Base-by-base conservation (phyloP, 2,797 vertebrate genomes). In the Merluccius polli region DNA sequence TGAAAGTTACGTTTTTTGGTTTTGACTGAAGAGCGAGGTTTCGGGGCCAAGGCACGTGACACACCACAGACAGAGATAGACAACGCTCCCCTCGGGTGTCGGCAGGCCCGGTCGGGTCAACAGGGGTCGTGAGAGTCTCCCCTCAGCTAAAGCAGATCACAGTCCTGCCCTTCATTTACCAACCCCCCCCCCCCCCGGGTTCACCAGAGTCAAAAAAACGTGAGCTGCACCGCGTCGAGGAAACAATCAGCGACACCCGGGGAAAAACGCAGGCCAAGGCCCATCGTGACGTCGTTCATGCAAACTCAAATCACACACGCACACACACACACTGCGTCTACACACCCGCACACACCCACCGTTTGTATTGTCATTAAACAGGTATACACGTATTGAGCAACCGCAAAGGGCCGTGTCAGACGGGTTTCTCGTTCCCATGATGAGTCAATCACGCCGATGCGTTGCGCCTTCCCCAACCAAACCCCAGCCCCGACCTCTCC, bases 371-470 rank as follows among this genome's bases (percentile, higher is more conserved):
- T 72, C 78, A 75, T 10, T 32, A 29, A 24, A 27, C 36, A 68
- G 31, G 4, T 44, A 27, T 7, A 70, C 63, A 70, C 63, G 73
- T 52, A 73, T 94, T 93, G 89, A 85, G 92, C 91, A 94, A 94
- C 87, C 21, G 0, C 10, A n/a, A n/a, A 76, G 44, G 78, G 79
- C 82, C 81, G 75, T 13, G 90, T 89, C 24, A 24, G 85, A 92
- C 93, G 87, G 90, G 92, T 93, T 93, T 90, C 87, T 75, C 73
- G 90, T 94, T 95, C 93, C 90, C 93, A 93, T 83, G 90, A 86
- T 83, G 90, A 86, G 74, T 81, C 81, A 52, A 13, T 21, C 71
- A 36, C 59, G 71, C 78, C 21, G 82, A 90, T 84, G 78, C 83
- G 85, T 82, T 86, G 80, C 82, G 87, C 77, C 81, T 87, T 31